Conservation (phyloP, 2,888 invertebrate species). For the Napeogenes inachia region DNA sequence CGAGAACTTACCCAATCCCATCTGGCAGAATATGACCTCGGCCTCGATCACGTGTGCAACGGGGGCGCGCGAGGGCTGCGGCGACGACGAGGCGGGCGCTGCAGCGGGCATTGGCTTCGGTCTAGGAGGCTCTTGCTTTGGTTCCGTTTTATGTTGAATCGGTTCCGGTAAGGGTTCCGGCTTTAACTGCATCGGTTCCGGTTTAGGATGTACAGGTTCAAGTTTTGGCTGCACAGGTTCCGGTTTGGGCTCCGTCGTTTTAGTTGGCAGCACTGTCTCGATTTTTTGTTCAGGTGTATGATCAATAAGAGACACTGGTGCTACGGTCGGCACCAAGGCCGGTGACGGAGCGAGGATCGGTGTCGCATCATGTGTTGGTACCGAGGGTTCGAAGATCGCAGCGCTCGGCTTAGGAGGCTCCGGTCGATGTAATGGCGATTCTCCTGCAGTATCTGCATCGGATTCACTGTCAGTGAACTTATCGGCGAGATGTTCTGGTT, state of each 20-base stretch:
- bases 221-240: constrained; percentile 41
- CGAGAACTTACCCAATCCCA: constrained; percentile 80
- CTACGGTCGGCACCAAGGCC: constrained; percentile 33
- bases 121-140: constrained; percentile 17
- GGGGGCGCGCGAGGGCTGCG: constrained; percentile 50
- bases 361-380: constrained; percentile 33
- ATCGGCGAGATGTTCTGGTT: constrained; percentile 67
- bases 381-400: constrained; percentile 38
- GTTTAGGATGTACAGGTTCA: constrained; percentile 37
- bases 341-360: constrained; percentile 55
- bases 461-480: constrained; percentile 79
- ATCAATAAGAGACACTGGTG: constrained; percentile 31
- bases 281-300: constrained; percentile 30
- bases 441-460: constrained; percentile 70
- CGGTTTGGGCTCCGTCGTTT: constrained; percentile 42
- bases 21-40: constrained; percentile 83
- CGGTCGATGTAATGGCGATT: constrained; percentile 65
- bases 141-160: constrained; percentile 32
- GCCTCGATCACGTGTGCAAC: constrained; percentile 78
- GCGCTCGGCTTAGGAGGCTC: constrained; percentile 40
- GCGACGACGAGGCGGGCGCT: constrained; percentile 25
- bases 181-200: constrained; percentile 34
- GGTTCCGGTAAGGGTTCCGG: constrained; percentile 22
- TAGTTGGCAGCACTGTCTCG: constrained; percentile 23
- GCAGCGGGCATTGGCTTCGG: constrained; percentile 25